A percentile compares a stretch with the other conserved stretches of the same genome.
These are phyloP conservation scores for Ascaphus truei DNA, from an alignment of 2,113 vertebrate species.

Conservation along the genomic window DNA sequence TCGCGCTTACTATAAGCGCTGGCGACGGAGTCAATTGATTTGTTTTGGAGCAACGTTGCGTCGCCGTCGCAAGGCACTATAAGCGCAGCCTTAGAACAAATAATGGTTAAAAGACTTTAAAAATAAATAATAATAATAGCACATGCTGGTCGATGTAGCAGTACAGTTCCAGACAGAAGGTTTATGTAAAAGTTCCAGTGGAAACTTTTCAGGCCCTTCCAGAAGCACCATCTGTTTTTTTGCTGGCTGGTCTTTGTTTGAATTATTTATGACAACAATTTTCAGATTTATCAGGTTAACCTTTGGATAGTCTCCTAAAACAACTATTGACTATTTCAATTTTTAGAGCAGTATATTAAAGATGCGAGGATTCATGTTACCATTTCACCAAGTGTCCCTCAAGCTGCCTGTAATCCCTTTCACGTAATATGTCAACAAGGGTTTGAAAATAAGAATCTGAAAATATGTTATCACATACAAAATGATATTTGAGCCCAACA, in stretches of 20 bases:
- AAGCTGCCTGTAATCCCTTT: constrained; percentile 37
- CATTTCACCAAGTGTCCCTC: constrained; percentile 39
- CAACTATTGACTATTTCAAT: constrained; percentile 52
- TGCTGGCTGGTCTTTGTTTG: constrained; percentile 52
- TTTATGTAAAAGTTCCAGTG: constrained; percentile 54
- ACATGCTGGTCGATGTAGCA: constrained; percentile 28
- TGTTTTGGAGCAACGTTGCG: no score
- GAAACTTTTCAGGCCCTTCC: constrained; percentile 55
- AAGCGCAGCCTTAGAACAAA: no score
- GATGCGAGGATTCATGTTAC: constrained; percentile 43
- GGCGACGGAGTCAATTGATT: no score
- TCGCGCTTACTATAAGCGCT: no score
- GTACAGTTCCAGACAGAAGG: constrained; percentile 47
- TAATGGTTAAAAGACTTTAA: no score
- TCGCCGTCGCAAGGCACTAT: no score
- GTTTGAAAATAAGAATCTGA: constrained; percentile 34
- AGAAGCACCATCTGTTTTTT: constrained; percentile 71
- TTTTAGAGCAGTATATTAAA: constrained; percentile 52
- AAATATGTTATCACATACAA: constrained; percentile 28
- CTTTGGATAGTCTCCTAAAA: constrained; percentile 63
- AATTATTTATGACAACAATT: constrained; percentile 64
- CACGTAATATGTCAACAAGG: constrained; percentile 40
- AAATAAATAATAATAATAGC: neutral
- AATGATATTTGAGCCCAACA: constrained; percentile 23
- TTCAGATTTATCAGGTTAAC: constrained; percentile 64